Percentiles rank a stretch among this genome's conserved stretches.
Conservation (phyloP, 2,797 vertebrate genomes). For the Neopelma chrysocephalum region DNA sequence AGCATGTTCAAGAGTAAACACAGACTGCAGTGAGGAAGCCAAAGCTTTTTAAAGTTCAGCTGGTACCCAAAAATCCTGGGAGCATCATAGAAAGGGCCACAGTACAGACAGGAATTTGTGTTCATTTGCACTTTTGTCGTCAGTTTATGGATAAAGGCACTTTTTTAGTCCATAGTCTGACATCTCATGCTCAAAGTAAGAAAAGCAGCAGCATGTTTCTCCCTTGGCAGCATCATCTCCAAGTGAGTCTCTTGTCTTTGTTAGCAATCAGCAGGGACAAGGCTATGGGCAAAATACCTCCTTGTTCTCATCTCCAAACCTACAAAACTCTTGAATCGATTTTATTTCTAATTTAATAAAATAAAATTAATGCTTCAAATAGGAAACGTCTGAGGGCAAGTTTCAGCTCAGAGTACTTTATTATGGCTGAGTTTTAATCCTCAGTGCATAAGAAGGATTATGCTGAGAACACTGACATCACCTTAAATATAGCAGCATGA, state of each 20-base stretch:
- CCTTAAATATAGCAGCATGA: constrained; percentile 60
- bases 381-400: constrained; percentile 46
- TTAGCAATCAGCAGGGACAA: neutral
- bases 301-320: neutral
- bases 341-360: constrained; percentile 34
- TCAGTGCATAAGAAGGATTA: constrained; percentile 32
- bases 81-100: neutral
- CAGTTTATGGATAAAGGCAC: neutral
- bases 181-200: neutral
- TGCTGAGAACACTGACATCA: constrained; percentile 39
- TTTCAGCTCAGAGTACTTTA: neutral
- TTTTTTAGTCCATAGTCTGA: neutral
- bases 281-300: neutral
- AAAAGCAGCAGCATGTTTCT: neutral
- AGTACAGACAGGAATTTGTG: neutral
- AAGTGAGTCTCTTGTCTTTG: neutral
- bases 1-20: neutral
- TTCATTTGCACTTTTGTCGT: neutral
- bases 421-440: constrained; percentile 55
- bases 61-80: neutral
- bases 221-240: neutral
- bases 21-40: neutral
- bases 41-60: neutral
- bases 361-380: neutral
- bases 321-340: neutral